Evolutionary conservation across 2,113 vertebrate species (phyloP), one percentile per base, ranked within the genome.

Genomic region (Thermophis baileyi): DNA sequence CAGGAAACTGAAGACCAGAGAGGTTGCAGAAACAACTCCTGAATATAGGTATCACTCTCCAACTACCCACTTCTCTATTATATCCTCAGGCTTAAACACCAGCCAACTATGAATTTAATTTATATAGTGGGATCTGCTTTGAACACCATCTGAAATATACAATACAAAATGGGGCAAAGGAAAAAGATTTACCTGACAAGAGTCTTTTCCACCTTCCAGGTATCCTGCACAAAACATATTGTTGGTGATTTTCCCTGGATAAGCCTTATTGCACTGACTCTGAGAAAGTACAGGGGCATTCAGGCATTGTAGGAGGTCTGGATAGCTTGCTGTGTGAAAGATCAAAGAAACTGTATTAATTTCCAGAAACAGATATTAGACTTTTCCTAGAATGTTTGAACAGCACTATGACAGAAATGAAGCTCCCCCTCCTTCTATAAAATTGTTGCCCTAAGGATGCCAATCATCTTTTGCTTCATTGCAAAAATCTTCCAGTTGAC

Each of bases 141-240:
- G 35, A 44, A 22, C 35, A 44, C 18, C 74, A 44, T 81, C 14
- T 88, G 16, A 51, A n/a, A 88, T n/a, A 88, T 16, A 57, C 1
- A 12, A 60, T 53, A 25, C 30, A 46, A 11, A 30, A 9, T 30
- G 49, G 11, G 49, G 0, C 18, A 88, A 63, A n/a, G 11, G 4
- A n/a, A 63, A 69, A 69, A 20, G 1, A 27, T 1, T 94, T 96
- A 98, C 98, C 98, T 98, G 98, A 97, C 98, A 98, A 69, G 98
- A 98, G 95, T 98, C 98, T 95, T 98, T 98, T 95, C 98, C 98
- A 95, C 98, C 98, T 92, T 98, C 98, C 18, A 98, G 47, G 94
- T 94, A 98, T 94, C 98, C 98, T 92, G 98, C 96, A 57, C 98
- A 98, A 97, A 98, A 97, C 98, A 98, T 98, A 97, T 98, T 98